Evolutionary conservation across 2,113 vertebrate genomes (phyloP).

Genomic region (Ictalurus punctatus): DNA sequence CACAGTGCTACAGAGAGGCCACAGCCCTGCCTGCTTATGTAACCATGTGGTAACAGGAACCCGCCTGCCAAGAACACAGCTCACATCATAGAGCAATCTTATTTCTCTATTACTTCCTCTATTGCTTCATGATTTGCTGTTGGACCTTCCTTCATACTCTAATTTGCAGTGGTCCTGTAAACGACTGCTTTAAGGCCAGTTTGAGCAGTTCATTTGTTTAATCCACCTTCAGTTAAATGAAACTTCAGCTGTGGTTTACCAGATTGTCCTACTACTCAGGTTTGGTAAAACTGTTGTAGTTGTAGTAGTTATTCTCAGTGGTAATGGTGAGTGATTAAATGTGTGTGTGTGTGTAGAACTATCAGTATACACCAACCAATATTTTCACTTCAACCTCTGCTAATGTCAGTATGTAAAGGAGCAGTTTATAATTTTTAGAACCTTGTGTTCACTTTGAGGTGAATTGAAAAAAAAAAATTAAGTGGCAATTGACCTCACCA

Average conservation of each 20-base stretch:
- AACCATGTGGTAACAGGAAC: slow-evolving; percentile 39
- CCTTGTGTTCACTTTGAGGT: neutral
- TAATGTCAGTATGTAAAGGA: neutral
- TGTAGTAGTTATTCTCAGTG: neutral
- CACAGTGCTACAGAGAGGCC: slow-evolving; percentile 42
- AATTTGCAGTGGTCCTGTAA: neutral
- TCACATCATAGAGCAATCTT: slow-evolving; percentile 5
- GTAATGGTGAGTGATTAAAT: neutral
- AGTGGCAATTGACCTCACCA: neutral
- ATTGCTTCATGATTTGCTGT: neutral
- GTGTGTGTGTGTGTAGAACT: neutral
- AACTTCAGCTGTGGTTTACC: neutral
- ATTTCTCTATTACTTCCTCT: slow-evolving; percentile 14
- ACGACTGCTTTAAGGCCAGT: neutral
- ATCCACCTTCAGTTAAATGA: neutral
- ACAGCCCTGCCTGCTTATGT: slow-evolving; percentile 37
- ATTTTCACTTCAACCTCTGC: neutral
- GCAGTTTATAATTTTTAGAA: neutral
- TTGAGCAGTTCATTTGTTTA: neutral
- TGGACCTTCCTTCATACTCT: neutral
- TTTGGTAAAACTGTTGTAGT: neutral
- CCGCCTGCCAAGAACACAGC: slow-evolving; percentile 26
- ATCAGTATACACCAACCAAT: neutral
- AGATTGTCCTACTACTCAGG: neutral
- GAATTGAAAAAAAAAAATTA: neutral